Conservation (phyloP, 1,140 invertebrate species). For the Formica selysi region DNA sequence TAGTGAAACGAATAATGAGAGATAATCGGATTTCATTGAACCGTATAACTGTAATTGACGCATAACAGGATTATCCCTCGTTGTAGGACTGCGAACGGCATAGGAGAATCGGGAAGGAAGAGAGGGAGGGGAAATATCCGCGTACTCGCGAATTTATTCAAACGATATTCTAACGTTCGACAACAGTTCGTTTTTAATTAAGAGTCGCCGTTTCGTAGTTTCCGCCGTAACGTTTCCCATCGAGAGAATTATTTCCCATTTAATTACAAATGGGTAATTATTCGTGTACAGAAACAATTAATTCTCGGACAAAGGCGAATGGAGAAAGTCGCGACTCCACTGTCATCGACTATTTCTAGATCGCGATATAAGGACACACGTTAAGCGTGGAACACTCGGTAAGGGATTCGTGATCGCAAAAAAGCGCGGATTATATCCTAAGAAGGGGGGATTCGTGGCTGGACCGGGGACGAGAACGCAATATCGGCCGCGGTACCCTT, state of each 20-base stretch:
- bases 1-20: constrained; percentile 61
- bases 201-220: constrained; percentile 7
- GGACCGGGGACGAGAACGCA: constrained; percentile 3
- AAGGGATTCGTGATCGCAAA: constrained; percentile 5
- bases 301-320: background rate
- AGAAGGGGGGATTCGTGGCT: constrained; percentile 58
- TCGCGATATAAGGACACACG: background rate
- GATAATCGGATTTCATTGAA: constrained; percentile 62
- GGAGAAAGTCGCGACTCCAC: too few relatives aligned
- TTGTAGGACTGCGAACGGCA: constrained; percentile 2
- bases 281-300: constrained; percentile 6
- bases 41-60: constrained; percentile 61
- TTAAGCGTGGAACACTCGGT: too few relatives aligned
- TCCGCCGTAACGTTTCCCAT: background rate
- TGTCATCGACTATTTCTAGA: background rate
- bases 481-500: constrained; percentile 59
- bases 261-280: constrained; percentile 17
- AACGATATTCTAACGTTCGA: constrained; percentile 49
- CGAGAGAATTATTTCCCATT: constrained; percentile 10
- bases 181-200: constrained; percentile 33
- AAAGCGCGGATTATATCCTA: constrained; percentile 64
- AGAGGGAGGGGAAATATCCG: background rate
- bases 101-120: background rate
- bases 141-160: constrained; percentile 38
- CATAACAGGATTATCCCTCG: constrained; percentile 45